Base-by-base conservation (phyloP, 2,888 invertebrate genomes). In the Ennomos quercinarius region DNA sequence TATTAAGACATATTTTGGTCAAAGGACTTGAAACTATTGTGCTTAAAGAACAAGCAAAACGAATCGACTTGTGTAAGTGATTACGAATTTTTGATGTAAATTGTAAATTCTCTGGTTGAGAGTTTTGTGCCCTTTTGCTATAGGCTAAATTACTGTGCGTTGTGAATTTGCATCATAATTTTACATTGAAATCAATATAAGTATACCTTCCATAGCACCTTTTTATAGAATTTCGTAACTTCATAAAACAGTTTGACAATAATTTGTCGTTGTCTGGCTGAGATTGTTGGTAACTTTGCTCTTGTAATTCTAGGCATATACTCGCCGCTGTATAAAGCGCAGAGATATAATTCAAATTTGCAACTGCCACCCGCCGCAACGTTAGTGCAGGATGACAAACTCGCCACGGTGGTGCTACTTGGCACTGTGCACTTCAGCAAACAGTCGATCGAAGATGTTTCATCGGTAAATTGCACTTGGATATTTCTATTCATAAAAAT, bases 351-450 rank as follows among this genome's bases (percentile, higher is more conserved):
- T 55, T 11, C 49, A 1, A 42, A 17, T 37, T 49, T 77, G 11
- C 53, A 64, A 1, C 69, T 91, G 11, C 91, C 91, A 1, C 41
- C 73, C 11, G 70, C 92, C 3, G 91, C 92, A 1, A 83, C 85
- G 4, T 55, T 89, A 9, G 40, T 92, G 34, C 90, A 89, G 68
- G 77, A 86, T 64, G 86, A 91, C 63, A 65, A 65, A 2, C 42
- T 64, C 10, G 86, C 80, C 9, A 87, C 80, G 5, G 91, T 92
- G n/a, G 88, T 91, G 9, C 66, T 92, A 43, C 76, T 92, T 52
- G 92, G 92, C 42, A 92, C 92, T 0, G 91, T 92, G 17, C 92
- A 92, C 67, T 92, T 92, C 63, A 92, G 92, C 71, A 91, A 89
- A 72, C 75, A 88, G 64, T 92, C 92, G 1, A 81, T 91, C 41